Base-by-base conservation (phyloP, 2,888 invertebrate species). In the Philaethria dido region DNA sequence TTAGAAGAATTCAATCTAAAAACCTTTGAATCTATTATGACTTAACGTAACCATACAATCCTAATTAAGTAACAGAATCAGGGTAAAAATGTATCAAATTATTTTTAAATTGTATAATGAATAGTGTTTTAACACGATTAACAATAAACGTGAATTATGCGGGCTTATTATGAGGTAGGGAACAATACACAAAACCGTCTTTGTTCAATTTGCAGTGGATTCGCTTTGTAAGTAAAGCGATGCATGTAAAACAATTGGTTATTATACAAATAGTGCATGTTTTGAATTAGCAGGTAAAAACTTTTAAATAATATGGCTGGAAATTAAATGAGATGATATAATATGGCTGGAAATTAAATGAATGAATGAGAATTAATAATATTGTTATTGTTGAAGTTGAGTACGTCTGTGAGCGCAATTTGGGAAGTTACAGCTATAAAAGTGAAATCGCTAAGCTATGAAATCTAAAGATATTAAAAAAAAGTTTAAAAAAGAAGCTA, bases 91-190 rank as follows among this genome's bases (percentile, higher is more conserved):
- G 25, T 48, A 39, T 57, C n/a, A 64, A 65, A 50, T 59, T 65
- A 25, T 18, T 16, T 42, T 60, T 29, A 39, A 50, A 33, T 65
- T 50, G 11, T 22, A 44, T 20, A 60, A 4, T 60, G 60, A 44
- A 33, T 44, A 44, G 50, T 52, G 25, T 65, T 65, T 65, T 65
- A 60, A 29, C 59, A 44, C 57, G 59, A 69, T 69, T 69, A 69
- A 69, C 63, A 64, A 69, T 66, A 66, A 69, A 54, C 63, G 2
- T 2, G 60, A 47, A 72, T 70, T 71, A 70, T 69, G 72, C 62
- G 71, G 68, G 74, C 67, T 73, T 70, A 74, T 74, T 74, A 72
- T 72, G 45, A 64, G 64, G 63, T 62, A 55, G 33, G 39, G 55
- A 70, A 70, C 69, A 70, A 68, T 70, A 47, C 68, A 60, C 66